phyloP scores from a whole-genome alignment of 2,113 vertebrate genomes.

The Scartelaos histophorus region DNA sequence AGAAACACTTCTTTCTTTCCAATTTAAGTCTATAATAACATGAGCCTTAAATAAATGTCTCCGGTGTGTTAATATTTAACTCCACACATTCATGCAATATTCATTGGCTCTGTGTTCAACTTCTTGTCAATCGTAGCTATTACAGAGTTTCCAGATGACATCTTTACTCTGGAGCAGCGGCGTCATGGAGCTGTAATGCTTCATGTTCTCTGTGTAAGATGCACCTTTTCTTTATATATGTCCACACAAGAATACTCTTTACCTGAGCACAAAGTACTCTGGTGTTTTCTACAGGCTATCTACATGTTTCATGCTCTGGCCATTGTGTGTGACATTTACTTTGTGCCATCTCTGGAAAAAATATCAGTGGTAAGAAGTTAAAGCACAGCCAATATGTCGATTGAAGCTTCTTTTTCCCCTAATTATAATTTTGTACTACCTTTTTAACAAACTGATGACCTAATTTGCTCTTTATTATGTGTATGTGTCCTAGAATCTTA shows the following conservation, averaged over 20 bases:
- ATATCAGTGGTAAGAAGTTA: constrained; percentile 73
- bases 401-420: background rate
- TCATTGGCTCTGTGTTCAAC: background rate
- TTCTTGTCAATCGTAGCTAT: constrained; percentile 60
- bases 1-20: background rate
- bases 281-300: constrained; percentile 69
- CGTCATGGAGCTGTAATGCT: constrained; percentile 77
- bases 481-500: constrained; percentile 67
- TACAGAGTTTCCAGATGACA: constrained; percentile 78
- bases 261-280: background rate
- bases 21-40: background rate
- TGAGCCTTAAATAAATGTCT: background rate
- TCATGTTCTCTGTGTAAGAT: constrained; percentile 79
- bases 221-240: background rate
- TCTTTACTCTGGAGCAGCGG: constrained; percentile 75
- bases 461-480: background rate
- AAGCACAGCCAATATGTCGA: background rate
- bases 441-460: background rate
- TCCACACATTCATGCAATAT: background rate
- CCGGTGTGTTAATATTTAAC: constrained; percentile 7
- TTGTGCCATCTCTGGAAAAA: constrained; percentile 82
- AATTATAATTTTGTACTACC: background rate
- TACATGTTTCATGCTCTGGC: constrained; percentile 83
- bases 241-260: background rate
- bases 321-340: constrained; percentile 80